Conservation (phyloP, 2,797 vertebrate species). For the Pipistrellus pipistrellus region DNA sequence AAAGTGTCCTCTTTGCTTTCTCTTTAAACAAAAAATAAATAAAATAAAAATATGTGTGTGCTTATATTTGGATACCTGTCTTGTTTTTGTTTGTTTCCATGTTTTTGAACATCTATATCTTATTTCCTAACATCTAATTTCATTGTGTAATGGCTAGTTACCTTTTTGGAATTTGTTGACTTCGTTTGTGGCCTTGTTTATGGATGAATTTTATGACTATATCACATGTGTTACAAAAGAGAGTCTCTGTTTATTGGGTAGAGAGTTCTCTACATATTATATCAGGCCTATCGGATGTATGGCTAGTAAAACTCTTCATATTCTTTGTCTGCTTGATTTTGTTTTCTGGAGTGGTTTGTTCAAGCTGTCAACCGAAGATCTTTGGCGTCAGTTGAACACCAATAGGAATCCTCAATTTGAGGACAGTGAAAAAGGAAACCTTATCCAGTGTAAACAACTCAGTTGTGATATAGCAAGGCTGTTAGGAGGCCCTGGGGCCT, state of each 20-base stretch:
- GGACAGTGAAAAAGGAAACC: not conserved
- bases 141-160: not conserved
- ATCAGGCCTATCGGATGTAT: not conserved
- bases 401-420: not conserved
- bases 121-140: conserved; percentile 19
- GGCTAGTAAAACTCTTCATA: conserved; percentile 7
- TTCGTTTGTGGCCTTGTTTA: not conserved
- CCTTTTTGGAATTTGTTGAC: conserved; percentile 8
- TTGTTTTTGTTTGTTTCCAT: not conserved
- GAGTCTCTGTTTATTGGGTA: not conserved
- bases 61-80: not conserved
- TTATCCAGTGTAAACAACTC: not conserved
- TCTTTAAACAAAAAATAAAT: not conserved
- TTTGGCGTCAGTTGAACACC: not conserved
- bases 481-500: not conserved
- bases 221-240: not conserved
- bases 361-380: not conserved
- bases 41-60: not conserved
- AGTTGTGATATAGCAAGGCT: not conserved
- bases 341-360: conserved; percentile 12
- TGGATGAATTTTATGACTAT: not conserved
- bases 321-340: not conserved
- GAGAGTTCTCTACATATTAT: not conserved
- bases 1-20: conserved; percentile 9
- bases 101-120: not conserved